Base-by-base conservation (phyloP, 1,140 invertebrate genomes). In the Bradynema listronoti region DNA sequence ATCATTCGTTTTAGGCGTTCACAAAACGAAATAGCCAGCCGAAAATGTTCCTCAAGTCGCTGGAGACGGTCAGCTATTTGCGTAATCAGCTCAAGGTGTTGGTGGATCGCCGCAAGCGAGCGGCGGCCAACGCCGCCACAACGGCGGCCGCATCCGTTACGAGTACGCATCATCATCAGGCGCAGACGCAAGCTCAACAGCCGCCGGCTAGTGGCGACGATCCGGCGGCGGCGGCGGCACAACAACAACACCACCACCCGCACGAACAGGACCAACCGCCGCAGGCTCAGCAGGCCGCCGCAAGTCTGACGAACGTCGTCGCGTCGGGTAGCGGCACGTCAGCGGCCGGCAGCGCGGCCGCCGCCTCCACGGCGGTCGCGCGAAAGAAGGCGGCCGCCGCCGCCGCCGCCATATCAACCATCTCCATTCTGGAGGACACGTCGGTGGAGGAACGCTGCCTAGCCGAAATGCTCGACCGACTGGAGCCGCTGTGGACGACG, bases 401-500 rank as follows among this genome's bases (percentile, higher is more conserved):
- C 3, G 3, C 16, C 5, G n/a, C 47, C 16, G n/a, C 16, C 16
- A 50, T 32, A 2, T n/a, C n/a, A 19, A 32, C 16, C 2, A 47
- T 29, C 9, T 14, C 45, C 7, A 32, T 32, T 50, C 16, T n/a
- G 16, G 47, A 3, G 3, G n/a, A n/a, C 29, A 27, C 7, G 7
- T 7, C 22, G 36, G 36, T 11, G 36, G 47, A 50, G 47, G 47
- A 50, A 27, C 29, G n/a, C 16, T 30, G 34, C 34, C 19, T 50
- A 19, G 34, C 39, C 32, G 54, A 68, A 14, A 53, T 60, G 50
- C 36, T 58, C 14, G 61, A 56, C 30, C 81, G 83, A 34, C 71
- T 90, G 9, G 85, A 87, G 65, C 80, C 84, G 39, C 79, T 93
- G 1, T 93, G 90, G 90, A 82, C 85, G 46, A 86, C 86, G 4